phyloP scores from a whole-genome alignment of 2,888 invertebrate genomes.

The Frankliniella fusca region DNA sequence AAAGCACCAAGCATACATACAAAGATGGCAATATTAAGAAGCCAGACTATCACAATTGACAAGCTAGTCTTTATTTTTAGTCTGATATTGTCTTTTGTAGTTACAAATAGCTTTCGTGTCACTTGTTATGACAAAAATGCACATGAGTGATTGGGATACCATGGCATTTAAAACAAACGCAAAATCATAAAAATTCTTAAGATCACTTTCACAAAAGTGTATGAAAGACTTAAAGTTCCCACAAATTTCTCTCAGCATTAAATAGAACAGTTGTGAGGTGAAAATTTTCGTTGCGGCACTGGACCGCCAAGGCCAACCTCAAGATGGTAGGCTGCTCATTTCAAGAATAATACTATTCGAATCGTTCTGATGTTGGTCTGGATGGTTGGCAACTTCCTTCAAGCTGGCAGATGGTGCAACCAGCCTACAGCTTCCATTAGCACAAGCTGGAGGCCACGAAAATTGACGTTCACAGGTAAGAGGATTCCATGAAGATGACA shows the following conservation, averaged over 20 bases:
- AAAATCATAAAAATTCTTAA: neutral
- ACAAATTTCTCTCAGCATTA: neutral
- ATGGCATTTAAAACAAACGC: neutral
- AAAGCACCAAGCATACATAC: neutral
- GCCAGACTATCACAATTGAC: neutral
- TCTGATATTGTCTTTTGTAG: neutral
- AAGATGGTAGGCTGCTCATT: slow-evolving; percentile 5
- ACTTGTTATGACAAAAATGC: neutral
- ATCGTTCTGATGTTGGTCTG: neutral
- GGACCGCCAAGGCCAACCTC: slow-evolving; percentile 10
- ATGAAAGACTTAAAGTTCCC: neutral
- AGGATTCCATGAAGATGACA: neutral
- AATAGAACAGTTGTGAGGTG: neutral
- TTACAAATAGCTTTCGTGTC: neutral
- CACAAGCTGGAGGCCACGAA: neutral
- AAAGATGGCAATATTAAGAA: neutral
- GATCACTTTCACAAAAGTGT: neutral
- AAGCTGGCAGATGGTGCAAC: neutral
- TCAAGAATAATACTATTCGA: slow-evolving; percentile 16
- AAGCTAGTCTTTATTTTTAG: neutral
- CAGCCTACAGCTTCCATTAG: neutral
- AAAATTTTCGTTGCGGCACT: neutral
- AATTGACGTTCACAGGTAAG: neutral
- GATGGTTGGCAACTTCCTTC: neutral
- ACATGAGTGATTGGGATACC: neutral